Percentiles rank a stretch among this genome's conserved stretches.
These are phyloP conservation scores for Actenoides hombroni DNA, from an alignment of 2,113 vertebrate species.

Conservation along the genomic window DNA sequence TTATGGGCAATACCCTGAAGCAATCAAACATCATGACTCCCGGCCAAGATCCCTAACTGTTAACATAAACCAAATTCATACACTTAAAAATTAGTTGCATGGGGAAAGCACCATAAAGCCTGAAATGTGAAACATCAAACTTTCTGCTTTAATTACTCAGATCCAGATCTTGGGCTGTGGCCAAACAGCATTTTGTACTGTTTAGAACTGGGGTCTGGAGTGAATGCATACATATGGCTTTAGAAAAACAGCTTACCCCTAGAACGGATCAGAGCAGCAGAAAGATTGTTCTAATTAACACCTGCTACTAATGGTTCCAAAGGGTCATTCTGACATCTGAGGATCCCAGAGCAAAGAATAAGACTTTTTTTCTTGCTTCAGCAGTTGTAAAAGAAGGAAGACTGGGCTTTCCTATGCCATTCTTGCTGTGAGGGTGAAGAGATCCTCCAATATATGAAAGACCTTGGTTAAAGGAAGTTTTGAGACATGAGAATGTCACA, in stretches of 20 bases:
- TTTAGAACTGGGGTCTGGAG: background rate
- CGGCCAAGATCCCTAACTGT: background rate
- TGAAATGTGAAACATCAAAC: background rate
- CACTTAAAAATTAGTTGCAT: background rate
- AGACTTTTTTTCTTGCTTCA: background rate
- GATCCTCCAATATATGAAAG: background rate
- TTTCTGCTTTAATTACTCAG: background rate
- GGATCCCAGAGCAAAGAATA: background rate
- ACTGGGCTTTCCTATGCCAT: background rate
- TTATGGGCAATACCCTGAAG: background rate
- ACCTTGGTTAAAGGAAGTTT: background rate
- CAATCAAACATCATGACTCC: background rate
- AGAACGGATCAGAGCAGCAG: background rate
- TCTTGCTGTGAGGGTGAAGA: background rate
- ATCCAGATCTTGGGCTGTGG: background rate
- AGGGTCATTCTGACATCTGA: background rate
- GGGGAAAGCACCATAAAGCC: background rate
- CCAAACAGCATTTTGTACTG: background rate
- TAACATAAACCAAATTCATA: background rate
- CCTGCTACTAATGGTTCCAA: background rate
- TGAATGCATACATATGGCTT: background rate
- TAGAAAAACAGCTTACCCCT: background rate
- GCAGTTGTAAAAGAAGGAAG: background rate
- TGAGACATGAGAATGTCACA: background rate
- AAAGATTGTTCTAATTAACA: slow-evolving; percentile 29